phyloP scores from a whole-genome alignment of 2,797 vertebrate species.

The Hirundo rustica region DNA sequence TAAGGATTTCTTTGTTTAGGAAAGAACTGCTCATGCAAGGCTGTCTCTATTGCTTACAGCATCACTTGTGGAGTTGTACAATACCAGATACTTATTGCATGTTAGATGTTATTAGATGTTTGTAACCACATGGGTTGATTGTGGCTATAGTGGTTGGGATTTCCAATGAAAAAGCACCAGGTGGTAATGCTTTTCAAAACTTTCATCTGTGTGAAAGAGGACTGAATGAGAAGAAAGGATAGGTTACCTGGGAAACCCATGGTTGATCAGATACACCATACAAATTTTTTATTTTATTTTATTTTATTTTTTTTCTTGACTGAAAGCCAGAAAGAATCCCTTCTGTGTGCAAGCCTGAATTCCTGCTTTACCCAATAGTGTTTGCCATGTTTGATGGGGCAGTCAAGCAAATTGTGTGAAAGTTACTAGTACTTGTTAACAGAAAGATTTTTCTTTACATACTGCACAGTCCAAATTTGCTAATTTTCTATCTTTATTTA shows the following conservation, averaged over 20 bases:
- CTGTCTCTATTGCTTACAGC: background rate
- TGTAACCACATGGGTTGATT: background rate
- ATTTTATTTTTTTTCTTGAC: background rate
- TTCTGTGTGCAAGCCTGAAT: background rate
- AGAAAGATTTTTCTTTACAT: background rate
- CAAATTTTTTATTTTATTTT: background rate
- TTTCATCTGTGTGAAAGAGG: background rate
- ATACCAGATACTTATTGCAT: accelerated
- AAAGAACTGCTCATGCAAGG: background rate
- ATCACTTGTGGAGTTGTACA: background rate
- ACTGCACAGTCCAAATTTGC: background rate
- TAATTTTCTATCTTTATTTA: background rate
- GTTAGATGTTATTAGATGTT: background rate
- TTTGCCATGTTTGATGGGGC: background rate
- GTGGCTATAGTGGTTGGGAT: background rate
- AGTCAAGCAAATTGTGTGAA: background rate
- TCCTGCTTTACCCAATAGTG: background rate
- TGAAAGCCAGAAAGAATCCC: background rate
- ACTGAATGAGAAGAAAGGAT: background rate
- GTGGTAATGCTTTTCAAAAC: background rate
- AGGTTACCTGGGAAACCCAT: background rate
- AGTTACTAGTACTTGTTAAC: background rate
- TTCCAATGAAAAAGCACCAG: background rate
- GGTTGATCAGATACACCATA: background rate
- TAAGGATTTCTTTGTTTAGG: background rate